Evolutionary conservation across 2,888 invertebrate species (phyloP).

Genomic region (Drosophila anomelani): DNA sequence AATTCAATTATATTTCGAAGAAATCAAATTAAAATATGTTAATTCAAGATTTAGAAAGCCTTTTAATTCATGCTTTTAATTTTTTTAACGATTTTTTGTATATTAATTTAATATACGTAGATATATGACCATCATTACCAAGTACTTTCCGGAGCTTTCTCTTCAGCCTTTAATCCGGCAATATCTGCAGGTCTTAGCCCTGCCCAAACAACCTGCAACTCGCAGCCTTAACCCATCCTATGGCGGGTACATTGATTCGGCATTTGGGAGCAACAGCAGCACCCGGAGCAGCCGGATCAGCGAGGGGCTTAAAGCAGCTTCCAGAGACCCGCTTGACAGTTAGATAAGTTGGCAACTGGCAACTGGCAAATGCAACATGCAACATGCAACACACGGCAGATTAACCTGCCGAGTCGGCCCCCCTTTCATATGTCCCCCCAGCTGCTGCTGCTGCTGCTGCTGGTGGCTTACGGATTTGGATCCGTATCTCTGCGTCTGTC

Average conservation of each 20-base stretch:
- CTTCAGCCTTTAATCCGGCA: slow-evolving; percentile 5
- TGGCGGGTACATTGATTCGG: slow-evolving; percentile 29
- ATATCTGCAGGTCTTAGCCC: slow-evolving; percentile 25
- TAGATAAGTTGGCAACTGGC: slow-evolving; percentile 35
- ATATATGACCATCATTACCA: not conserved
- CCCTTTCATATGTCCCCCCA: not conserved
- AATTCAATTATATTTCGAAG: not conserved
- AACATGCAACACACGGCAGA: slow-evolving; percentile 58
- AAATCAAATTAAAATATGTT: not conserved
- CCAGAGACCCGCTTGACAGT: slow-evolving; percentile 37
- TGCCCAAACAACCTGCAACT: slow-evolving; percentile 1
- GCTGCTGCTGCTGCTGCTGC: not conserved
- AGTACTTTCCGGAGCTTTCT: slow-evolving; percentile 2
- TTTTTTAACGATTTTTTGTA: too few species aligned
- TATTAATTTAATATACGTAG: too few species aligned
- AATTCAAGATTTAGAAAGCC: not conserved
- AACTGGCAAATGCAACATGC: slow-evolving; percentile 60
- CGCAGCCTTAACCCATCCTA: slow-evolving; percentile 5
- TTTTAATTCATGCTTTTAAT: too few species aligned
- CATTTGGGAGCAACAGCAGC: slow-evolving; percentile 15
- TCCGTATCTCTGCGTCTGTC: slow-evolving; percentile 22
- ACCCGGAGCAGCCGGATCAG: not conserved
- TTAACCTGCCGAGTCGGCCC: slow-evolving; percentile 41
- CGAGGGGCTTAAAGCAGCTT: slow-evolving; percentile 29
- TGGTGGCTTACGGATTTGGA: slow-evolving; percentile 17